Evolutionary conservation across 2,113 vertebrate species (phyloP).

Genomic region (Istiophorus platypterus): DNA sequence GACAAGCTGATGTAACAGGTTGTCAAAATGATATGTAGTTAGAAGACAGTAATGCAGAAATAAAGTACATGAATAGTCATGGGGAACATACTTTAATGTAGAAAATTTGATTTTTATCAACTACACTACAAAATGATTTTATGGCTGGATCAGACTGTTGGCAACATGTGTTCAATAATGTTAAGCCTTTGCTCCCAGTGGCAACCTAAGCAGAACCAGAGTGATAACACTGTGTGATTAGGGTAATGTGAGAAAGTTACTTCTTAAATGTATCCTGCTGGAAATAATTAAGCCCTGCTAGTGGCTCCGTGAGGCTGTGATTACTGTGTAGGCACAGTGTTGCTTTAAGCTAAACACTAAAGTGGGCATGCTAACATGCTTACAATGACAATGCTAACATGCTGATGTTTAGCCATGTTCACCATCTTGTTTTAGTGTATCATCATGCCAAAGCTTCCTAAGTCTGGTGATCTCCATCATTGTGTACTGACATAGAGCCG

Average conservation of each 20-base stretch:
- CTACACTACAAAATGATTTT: not conserved
- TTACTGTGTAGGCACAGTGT: not conserved
- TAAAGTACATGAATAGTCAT: not conserved
- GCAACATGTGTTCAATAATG: not conserved
- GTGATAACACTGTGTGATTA: no score
- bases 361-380: not conserved
- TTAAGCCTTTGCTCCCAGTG: not conserved
- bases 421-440: not conserved
- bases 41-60: constrained; percentile 7
- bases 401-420: not conserved
- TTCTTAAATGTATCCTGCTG: not conserved
- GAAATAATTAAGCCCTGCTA: not conserved
- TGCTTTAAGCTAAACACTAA: not conserved
- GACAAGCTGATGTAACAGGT: constrained; percentile 70
- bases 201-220: not conserved
- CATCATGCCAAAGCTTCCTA: not conserved
- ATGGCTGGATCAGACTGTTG: not conserved
- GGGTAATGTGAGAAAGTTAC: no score
- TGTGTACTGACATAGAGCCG: not conserved
- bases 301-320: not conserved
- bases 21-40: constrained; percentile 58
- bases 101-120: constrained; percentile 9
- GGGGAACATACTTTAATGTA: constrained; percentile 6
- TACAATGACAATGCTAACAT: not conserved
- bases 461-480: not conserved